Evolutionary conservation across 2,113 vertebrate species (phyloP).

Genomic region (Carlito syrichta): DNA sequence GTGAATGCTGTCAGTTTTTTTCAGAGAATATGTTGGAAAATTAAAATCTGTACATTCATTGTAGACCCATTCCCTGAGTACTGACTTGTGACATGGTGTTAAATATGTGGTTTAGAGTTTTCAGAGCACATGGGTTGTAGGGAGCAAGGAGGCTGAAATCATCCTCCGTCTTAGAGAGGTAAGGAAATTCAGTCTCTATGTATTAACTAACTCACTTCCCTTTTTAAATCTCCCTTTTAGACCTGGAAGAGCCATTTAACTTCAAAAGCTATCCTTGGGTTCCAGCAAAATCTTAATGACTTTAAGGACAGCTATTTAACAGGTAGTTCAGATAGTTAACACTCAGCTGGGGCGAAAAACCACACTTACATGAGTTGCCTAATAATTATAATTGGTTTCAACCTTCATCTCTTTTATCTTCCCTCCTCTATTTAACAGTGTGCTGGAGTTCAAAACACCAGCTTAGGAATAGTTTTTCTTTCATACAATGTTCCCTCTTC

Average conservation of each 20-base stretch:
- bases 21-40: neutral
- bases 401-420: slow-evolving; percentile 60
- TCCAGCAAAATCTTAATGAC: slow-evolving; percentile 19
- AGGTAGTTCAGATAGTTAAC: neutral
- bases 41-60: neutral
- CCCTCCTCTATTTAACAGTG: slow-evolving; percentile 9
- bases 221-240: slow-evolving; percentile 17
- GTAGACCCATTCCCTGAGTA: neutral
- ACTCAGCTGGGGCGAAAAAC: neutral
- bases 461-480: slow-evolving; percentile 47
- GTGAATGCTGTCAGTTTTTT: neutral
- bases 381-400: slow-evolving; percentile 45
- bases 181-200: neutral
- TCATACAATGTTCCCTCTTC: slow-evolving; percentile 16
- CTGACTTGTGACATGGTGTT: neutral
- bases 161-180: neutral
- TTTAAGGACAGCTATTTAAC: neutral
- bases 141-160: neutral
- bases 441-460: neutral
- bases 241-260: neutral
- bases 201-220: neutral
- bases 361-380: neutral
- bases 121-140: neutral
- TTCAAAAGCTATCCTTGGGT: neutral
- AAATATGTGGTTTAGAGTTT: neutral